phyloP scores from a whole-genome alignment of 2,888 invertebrate genomes.

The Syritta pipiens region DNA sequence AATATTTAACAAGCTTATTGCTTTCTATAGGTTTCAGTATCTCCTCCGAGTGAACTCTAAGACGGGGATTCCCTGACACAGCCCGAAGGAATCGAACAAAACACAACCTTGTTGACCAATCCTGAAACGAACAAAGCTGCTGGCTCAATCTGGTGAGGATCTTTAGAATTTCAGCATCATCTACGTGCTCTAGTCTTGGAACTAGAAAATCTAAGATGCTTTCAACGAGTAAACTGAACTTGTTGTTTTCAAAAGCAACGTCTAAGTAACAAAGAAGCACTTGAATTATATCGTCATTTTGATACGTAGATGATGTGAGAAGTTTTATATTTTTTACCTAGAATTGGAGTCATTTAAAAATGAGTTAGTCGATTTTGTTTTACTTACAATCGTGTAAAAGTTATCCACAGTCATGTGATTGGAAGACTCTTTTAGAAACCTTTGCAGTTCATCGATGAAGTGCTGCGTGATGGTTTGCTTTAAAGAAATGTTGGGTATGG shows the following conservation, averaged over 20 bases:
- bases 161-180: conserved; percentile 4
- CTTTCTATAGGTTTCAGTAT: conserved; percentile 1
- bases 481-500: background rate
- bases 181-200: background rate
- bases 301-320: background rate
- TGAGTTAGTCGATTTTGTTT: background rate
- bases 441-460: conserved; percentile 12
- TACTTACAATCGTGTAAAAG: conserved; percentile 41
- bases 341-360: background rate
- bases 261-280: conserved; percentile 7
- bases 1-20: background rate
- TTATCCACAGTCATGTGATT: conserved; percentile 5
- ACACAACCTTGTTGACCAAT: conserved; percentile 6
- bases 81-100: conserved; percentile 6
- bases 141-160: conserved; percentile 11
- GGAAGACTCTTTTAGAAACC: conserved; percentile 2
- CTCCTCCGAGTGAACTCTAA: conserved; percentile 13
- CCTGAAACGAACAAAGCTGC: background rate
- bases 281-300: conserved; percentile 9
- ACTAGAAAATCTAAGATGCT: conserved; percentile 33
- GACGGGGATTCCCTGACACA: background rate
- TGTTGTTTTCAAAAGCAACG: conserved; percentile 2
- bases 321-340: conserved; percentile 40
- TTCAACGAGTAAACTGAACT: conserved; percentile 3
- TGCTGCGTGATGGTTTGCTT: conserved; percentile 9